Evolutionary conservation across 1,140 invertebrate species (phyloP).

Genomic region (Magallana gigas): DNA sequence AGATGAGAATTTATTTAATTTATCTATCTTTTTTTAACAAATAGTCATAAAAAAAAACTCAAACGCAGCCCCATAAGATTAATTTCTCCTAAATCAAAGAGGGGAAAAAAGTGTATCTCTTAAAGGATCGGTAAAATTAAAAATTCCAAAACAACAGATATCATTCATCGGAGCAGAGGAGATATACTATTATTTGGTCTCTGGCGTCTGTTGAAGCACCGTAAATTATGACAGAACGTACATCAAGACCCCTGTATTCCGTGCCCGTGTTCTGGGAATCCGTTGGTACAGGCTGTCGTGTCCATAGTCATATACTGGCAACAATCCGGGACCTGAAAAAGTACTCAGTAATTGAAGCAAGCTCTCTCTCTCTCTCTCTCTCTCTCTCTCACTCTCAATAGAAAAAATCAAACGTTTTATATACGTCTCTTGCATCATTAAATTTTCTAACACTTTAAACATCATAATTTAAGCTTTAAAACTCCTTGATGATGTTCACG

Average conservation of each 20-base stretch:
- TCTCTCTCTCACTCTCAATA: too few species aligned
- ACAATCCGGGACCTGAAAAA: too few species aligned
- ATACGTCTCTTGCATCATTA: too few species aligned
- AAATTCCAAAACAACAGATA: constrained; percentile 1
- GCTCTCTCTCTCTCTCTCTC: too few species aligned
- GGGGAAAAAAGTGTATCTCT: not conserved
- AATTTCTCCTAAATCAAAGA: not conserved
- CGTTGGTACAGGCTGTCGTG: too few species aligned
- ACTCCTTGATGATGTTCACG: too few species aligned
- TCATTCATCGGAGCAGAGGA: not conserved
- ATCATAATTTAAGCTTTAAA: too few species aligned
- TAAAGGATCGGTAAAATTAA: constrained; percentile 24
- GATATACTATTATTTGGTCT: not conserved
- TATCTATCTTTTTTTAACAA: not conserved
- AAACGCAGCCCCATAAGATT: not conserved
- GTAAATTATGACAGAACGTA: constrained; percentile 4
- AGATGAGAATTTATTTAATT: too few species aligned
- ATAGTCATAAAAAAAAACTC: not conserved
- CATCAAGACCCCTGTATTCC: not conserved
- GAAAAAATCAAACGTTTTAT: too few species aligned
- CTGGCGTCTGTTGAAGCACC: not conserved
- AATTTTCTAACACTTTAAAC: too few species aligned
- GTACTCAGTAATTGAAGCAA: too few species aligned
- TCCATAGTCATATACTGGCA: too few species aligned
- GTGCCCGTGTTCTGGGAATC: not conserved